Base-by-base conservation (phyloP, 2,113 vertebrate genomes). In the Cinclus cinclus region DNA sequence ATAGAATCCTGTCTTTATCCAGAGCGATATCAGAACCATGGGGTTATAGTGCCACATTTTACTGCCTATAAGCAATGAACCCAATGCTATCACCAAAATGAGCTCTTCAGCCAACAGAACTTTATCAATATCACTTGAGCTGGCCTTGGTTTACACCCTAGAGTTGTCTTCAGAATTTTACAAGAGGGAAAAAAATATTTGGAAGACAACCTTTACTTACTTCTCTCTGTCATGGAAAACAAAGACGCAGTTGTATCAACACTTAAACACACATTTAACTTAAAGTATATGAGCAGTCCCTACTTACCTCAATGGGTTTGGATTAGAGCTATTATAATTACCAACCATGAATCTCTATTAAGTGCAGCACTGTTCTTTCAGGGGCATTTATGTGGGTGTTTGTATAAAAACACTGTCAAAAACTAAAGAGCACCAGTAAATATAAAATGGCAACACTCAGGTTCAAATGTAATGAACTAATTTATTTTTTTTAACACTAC, bases 401-500 rank as follows among this genome's bases (percentile, higher is more conserved):
- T 96, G 82, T 93, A 93, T 92, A 95, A 96, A 96, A 95, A 96
- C 89, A 94, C 83, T 92, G 83, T 95, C 87, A 95, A 95, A 94
- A 92, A 62, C 83, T 65, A 94, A 90, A 58, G 79, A 94, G 85
- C 59, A 70, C 87, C 87, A 90, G 83, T 83, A 94, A 96, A 94
- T 83, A 90, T 58, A 39, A 94, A 94, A 96, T 35, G 73, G 85
- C 59, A 94, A 92, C 81, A 56, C 58, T 89, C 63, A 93, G 87
- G 89, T 94, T 95, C 68, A 95, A 93, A 96, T 88, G 92, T 93
- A 96, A 82, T 73, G 81, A 92, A 95, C 95, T 96, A 85, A 81
- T 97, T 96, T 96, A 97, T 95, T 96, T 90, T 95, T 96, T 95
- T 89, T 63, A 93, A 76, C 82, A 50, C 78, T 89, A 71, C 75